Base-by-base conservation (phyloP, 2,797 vertebrate species). In the Lepidocolaptes lacrymiger region DNA sequence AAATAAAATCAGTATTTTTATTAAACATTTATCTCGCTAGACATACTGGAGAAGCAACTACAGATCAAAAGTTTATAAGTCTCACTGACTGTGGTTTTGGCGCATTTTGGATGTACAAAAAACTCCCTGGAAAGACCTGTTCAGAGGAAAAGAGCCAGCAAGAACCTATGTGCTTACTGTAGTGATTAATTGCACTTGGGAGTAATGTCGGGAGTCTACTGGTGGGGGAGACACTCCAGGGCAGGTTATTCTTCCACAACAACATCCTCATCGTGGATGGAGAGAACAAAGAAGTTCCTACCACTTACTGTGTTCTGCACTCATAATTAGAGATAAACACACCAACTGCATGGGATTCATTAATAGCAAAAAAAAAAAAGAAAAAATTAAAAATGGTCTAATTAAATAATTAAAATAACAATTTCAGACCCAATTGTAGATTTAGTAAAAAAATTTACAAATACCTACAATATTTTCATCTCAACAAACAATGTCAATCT, bases 301-400 rank as follows among this genome's bases (percentile, higher is more conserved):
- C 15, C 21, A 26, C 32, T 17, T 10, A 7, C 15, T 43, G 4
- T 1, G 22, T 12, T 2, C 41, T 18, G 49, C 32, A 13, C n/a
- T 52, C 16, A 41, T n/a, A 6, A 34, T 16, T 9, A 41, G n/a
- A 37, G 28, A 30, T 0, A 81, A 76, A 32, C 0, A 3, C 18
- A 21, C 10, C 20, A 51, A 8, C 66, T 81, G 44, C 32, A 9
- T 3, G 12, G 58, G 15, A 39, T 28, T 44, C 43, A 37, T 32
- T 48, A 14, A 37, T 0, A 63, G 49, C 22, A 72, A 43, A 55
- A 22, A 59, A 66, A 69, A 10, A 15, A 58, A 58, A 44, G 19
- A 44, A 64, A 41, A 39, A 32, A 18, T 18, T 6, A 51, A 16
- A 49, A 49, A 26, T 0, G 0, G 0, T 11, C 34, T 19, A 23